Base-by-base conservation (phyloP, 1,140 invertebrate genomes). In the Diploscapter pachys region DNA sequence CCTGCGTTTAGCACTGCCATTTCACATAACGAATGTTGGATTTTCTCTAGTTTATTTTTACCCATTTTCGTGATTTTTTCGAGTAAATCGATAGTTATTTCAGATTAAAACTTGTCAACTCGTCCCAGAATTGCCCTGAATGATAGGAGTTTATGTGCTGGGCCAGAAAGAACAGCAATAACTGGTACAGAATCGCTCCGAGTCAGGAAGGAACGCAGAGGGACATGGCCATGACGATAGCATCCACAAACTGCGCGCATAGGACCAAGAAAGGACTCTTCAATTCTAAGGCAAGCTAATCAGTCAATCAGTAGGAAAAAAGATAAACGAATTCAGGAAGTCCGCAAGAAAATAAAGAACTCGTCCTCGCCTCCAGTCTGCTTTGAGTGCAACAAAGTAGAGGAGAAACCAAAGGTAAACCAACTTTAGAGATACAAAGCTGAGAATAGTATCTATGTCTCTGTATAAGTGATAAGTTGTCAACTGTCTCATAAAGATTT, bases 231-330 rank as follows among this genome's bases (percentile, higher is more conserved):
- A 31, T 31, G 31, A 31, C 31, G 31, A 1, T 31, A 1, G 31
- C 31, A 31, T 31, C 2, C 52, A 55, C 2, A 52, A 52, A 11
- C 50, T 68, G 66, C 48, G 0, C 5, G 49, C 66, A 68, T 2
- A 6, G 66, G 66, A 8, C 48, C 51, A 68, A 68, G 48, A 68
- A 68, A 54, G 48, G 49, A 5, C 6, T 52, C 56, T 68, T 68
- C 63, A 65, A 65, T 13, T 8, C 63, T 50, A 65, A 65, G 63
- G 63, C 51, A 31, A 31, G 63, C 63, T 9, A 9, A 31, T 65
- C 51, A 31, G 13, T 2, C 9, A 31, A 65, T 65, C 9, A 31
- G 57, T 31, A 59, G 2, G 31, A 59, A 11, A 59, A 59, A 2
- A 59, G 57, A 59, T 59, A 59, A 11, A 59, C 31, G 9, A 11